phyloP scores from a whole-genome alignment of 1,140 invertebrate species.

The Anthonomus grandis region DNA sequence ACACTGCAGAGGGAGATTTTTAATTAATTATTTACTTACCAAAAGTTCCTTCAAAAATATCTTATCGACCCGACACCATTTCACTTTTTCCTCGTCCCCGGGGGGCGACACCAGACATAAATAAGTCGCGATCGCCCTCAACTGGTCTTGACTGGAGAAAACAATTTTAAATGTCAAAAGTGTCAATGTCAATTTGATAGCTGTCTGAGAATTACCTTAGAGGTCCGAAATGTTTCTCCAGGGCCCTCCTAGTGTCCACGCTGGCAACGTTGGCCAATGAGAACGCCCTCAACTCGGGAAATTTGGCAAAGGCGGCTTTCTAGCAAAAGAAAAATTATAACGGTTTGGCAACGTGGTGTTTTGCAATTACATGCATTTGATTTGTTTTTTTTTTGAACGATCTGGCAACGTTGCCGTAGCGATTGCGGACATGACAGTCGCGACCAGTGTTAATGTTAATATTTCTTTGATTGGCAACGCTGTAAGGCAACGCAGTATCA shows the following conservation, averaged over 20 bases:
- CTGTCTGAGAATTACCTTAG: slow-evolving; percentile 63
- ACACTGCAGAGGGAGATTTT: no score
- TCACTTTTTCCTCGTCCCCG: slow-evolving; percentile 61
- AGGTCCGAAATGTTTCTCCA: slow-evolving; percentile 82
- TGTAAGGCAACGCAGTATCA: no score
- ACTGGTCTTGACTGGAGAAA: slow-evolving; percentile 65
- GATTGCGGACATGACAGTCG: no score
- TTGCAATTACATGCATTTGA: no score
- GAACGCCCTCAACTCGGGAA: slow-evolving; percentile 82
- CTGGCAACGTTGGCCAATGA: slow-evolving; percentile 90
- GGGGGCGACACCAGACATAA: slow-evolving; percentile 80
- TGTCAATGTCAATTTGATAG: neutral
- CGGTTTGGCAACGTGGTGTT: no score
- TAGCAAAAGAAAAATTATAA: slow-evolving; percentile 52
- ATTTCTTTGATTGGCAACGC: no score
- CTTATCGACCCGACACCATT: slow-evolving; percentile 74
- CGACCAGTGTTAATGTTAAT: no score
- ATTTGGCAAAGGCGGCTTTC: slow-evolving; percentile 91
- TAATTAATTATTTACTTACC: slow-evolving; percentile 53
- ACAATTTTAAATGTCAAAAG: neutral
- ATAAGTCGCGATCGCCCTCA: slow-evolving; percentile 81
- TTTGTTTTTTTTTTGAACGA: no score
- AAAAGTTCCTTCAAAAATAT: slow-evolving; percentile 83
- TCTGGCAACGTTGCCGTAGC: no score
- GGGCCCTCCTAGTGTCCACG: slow-evolving; percentile 82